Evolutionary conservation across 2,113 vertebrate species (phyloP), one percentile per base, ranked within the genome.

Genomic region (Corythoichthys haematopterus): DNA sequence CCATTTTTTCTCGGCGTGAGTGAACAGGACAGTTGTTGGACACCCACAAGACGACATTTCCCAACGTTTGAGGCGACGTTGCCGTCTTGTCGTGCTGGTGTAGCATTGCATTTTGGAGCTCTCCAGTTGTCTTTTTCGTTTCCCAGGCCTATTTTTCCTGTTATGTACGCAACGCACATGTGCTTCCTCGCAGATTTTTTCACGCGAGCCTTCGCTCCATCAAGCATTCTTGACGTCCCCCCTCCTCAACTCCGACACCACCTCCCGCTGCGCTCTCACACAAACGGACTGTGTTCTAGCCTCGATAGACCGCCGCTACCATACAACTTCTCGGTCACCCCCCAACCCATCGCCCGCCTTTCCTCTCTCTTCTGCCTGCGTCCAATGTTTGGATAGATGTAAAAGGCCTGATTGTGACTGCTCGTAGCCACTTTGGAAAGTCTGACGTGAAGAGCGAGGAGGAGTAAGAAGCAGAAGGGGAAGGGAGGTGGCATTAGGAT

Each of bases 401-500:
- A 91, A 92, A 92, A 91, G 88, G 88, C 87, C 82, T 85, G 85
- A 91, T 91, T 91, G 91, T 92, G 85, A 80, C 80, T 84, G 84
- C 82, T 84, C 83, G 79, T 78, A 65, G 82, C 68, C 81, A 77
- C 88, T 87, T 84, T 90, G 91, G 91, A 92, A 92, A 92, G 81
- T 90, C 81, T 92, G 91, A 92, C 90, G 88, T 85, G 81, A 89
- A 87, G 84, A 73, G 38, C 16, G 73, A 84, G 82, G 73, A 76
- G 80, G 86, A 79, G 75, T 75, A 84, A 76, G 80, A 14, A 80
- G 61, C 20, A 63, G 43, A 20, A 62, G 43, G 68, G 65, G 69
- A 72, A 72, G 65, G 60, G 70, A 20, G 61, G 28, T 69, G 70
- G 73, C 64, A 80, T 53, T 66, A 12, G 56, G 65, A 53, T 68